phyloP scores from a whole-genome alignment of 2,113 vertebrate species.

The Albula glossodonta region DNA sequence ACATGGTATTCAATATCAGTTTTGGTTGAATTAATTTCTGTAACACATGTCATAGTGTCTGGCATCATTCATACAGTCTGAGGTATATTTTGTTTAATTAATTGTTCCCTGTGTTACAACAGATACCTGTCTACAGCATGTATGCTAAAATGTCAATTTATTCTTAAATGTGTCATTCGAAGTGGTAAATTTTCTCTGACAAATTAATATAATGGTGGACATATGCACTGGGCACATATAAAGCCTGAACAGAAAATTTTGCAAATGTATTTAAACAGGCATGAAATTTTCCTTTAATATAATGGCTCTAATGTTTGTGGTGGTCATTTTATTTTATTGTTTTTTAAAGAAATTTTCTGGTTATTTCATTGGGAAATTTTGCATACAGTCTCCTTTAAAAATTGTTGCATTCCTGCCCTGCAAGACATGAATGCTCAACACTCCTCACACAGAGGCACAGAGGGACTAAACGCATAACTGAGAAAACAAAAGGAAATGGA shows the following conservation, averaged over 20 bases:
- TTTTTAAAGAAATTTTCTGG: not conserved
- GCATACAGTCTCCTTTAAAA: not conserved
- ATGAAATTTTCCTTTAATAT: not conserved
- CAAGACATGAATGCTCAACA: not conserved
- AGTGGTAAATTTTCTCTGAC: slow-evolving; percentile 52
- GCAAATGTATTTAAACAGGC: slow-evolving; percentile 10
- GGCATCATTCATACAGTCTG: slow-evolving; percentile 54
- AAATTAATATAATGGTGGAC: slow-evolving; percentile 55
- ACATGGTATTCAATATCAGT: slow-evolving; percentile 42
- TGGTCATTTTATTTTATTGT: not conserved
- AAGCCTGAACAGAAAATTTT: slow-evolving; percentile 30
- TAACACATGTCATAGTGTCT: slow-evolving; percentile 43
- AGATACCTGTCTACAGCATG: slow-evolving; percentile 55
- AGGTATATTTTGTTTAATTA: slow-evolving; percentile 58
- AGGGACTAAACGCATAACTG: slow-evolving; percentile 11
- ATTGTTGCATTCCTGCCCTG: not conserved
- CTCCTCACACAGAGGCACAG: not conserved
- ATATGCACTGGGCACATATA: slow-evolving; percentile 6
- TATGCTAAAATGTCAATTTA: slow-evolving; percentile 55
- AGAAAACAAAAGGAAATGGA: slow-evolving; percentile 45
- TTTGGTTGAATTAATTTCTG: slow-evolving; percentile 50
- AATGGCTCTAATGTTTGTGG: not conserved
- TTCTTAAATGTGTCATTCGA: slow-evolving; percentile 50
- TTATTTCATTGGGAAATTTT: not conserved
- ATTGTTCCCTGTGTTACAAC: slow-evolving; percentile 55